A percentile compares a stretch with the other conserved stretches of the same genome.
These are phyloP conservation scores for Alligator sinensis DNA, from an alignment of 2,113 vertebrate genomes.

Conservation along the genomic window DNA sequence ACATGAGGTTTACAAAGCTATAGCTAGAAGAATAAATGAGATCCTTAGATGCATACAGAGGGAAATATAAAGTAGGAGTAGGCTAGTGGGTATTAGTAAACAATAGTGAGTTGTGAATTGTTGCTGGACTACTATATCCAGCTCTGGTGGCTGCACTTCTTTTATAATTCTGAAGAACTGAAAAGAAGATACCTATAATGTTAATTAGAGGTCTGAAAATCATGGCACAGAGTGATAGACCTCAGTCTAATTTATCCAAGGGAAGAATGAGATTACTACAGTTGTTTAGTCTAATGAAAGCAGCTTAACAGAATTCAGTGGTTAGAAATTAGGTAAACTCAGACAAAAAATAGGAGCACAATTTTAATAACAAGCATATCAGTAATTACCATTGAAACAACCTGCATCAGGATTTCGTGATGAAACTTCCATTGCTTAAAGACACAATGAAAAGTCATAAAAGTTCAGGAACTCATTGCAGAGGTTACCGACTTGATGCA, in stretches of 20 bases:
- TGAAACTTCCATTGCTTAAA: neutral
- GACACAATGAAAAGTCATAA: no score
- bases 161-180: neutral
- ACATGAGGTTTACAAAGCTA: neutral
- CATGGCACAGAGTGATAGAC: rapidly evolving
- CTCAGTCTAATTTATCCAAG: rapidly evolving
- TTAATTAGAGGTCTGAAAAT: neutral
- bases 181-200: neutral
- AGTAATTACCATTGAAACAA: rapidly evolving
- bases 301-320: neutral
- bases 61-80: neutral
- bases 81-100: neutral
- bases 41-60: neutral
- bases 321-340: neutral
- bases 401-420: rapidly evolving
- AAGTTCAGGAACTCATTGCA: no score
- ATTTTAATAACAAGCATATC: neutral
- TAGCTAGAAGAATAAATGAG: neutral
- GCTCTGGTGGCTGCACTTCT: neutral
- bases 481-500: rapidly evolving
- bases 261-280: neutral
- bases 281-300: neutral
- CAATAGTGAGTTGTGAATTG: no score
- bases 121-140: neutral
- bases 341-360: neutral